Evolutionary conservation across 2,113 vertebrate genomes (phyloP).

Genomic region (Acrocephalus kingi): DNA sequence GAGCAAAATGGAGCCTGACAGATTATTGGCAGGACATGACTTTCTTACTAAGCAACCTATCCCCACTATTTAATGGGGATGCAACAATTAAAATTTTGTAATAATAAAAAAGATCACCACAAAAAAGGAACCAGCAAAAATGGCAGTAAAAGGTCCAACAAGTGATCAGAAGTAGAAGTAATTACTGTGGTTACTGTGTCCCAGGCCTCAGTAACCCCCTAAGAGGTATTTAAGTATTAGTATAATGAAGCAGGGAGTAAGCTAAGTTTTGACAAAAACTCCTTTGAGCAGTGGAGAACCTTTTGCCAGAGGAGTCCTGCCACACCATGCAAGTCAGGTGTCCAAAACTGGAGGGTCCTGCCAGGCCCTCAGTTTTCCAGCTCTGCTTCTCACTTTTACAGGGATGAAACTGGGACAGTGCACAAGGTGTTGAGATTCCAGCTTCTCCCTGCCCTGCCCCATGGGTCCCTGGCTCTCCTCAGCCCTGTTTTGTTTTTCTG

Average conservation of each 20-base stretch:
- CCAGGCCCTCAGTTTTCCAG: background rate
- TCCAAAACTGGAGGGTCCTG: background rate
- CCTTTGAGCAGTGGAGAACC: background rate
- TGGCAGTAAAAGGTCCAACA: background rate
- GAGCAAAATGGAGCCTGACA: background rate
- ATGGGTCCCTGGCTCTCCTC: fast-evolving
- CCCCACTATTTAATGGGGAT: background rate
- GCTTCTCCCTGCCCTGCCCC: background rate
- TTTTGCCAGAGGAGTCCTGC: background rate
- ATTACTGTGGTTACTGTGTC: background rate
- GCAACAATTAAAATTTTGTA: background rate
- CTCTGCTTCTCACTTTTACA: background rate
- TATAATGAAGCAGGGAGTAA: background rate
- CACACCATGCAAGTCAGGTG: background rate
- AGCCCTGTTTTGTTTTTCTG: background rate
- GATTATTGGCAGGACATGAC: background rate
- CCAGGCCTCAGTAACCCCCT: background rate
- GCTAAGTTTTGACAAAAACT: background rate
- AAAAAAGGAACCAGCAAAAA: background rate
- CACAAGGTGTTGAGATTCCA: fast-evolving
- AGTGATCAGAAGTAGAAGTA: background rate
- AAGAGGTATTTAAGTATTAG: background rate
- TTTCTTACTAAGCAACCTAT: background rate
- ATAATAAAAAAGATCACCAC: background rate
- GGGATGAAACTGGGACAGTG: background rate